A percentile compares a stretch with the other conserved stretches of the same genome.
These are phyloP conservation scores for Limanda limanda DNA, from an alignment of 2,113 vertebrate genomes.

Conservation along the genomic window DNA sequence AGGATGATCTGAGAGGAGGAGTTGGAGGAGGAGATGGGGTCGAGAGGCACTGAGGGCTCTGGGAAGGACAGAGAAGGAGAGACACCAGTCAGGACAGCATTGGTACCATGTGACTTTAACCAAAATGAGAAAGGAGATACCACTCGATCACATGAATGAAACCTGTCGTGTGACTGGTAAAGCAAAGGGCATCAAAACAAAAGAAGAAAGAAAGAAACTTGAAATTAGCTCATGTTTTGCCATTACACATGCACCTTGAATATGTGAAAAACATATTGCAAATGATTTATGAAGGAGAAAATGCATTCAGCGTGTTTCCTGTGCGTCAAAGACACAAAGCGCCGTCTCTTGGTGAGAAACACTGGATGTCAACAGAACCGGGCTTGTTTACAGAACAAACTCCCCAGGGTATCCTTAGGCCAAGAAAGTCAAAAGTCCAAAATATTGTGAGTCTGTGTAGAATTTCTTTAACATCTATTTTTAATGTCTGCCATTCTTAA, in stretches of 20 bases:
- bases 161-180: not conserved
- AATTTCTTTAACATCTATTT: not conserved
- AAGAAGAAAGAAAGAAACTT: no score
- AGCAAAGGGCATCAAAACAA: no score
- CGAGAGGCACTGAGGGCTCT: conserved; percentile 94
- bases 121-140: no score
- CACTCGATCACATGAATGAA: no score
- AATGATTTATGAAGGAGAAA: conserved; percentile 13
- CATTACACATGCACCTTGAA: not conserved
- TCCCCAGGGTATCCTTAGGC: not conserved
- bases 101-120: not conserved
- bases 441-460: not conserved
- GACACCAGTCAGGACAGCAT: not conserved
- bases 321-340: not conserved
- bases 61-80: conserved; percentile 19
- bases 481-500: not conserved
- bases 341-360: not conserved
- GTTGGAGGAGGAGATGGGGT: conserved; percentile 93
- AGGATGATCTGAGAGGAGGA: conserved; percentile 95
- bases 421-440: not conserved
- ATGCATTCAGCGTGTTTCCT: not conserved
- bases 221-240: no score
- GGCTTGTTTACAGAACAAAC: not conserved
- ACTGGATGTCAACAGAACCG: conserved; percentile 1
- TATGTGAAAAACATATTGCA: not conserved